Conservation (phyloP, 2,113 vertebrate genomes). For the Enhydra lutris region DNA sequence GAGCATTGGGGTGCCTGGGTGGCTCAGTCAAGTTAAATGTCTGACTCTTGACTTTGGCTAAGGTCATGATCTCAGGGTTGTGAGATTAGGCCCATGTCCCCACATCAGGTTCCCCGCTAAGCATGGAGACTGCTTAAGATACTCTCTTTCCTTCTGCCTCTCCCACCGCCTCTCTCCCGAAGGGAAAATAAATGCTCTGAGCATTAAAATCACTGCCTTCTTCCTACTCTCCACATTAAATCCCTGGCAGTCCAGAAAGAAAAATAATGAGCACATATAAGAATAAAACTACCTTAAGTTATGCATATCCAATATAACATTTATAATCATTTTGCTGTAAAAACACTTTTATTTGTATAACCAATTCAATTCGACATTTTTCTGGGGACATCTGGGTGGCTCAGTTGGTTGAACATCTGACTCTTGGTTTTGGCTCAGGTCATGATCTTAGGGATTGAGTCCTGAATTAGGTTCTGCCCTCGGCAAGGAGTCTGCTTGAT, state of each 20-base stretch:
- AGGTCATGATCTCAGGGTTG: neutral
- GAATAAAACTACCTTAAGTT: neutral
- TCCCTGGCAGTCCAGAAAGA: neutral
- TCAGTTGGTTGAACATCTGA: neutral
- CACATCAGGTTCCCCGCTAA: neutral
- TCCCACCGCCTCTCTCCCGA: neutral
- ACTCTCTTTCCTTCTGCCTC: neutral
- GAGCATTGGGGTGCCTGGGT: neutral
- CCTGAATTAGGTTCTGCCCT: neutral
- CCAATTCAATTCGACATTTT: neutral
- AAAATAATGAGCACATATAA: neutral
- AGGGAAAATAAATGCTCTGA: neutral
- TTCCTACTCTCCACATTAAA: neutral
- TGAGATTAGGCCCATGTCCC: neutral
- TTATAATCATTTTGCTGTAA: neutral
- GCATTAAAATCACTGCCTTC: neutral
- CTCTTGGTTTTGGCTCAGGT: neutral
- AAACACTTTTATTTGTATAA: neutral
- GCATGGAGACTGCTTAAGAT: neutral
- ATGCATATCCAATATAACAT: neutral
- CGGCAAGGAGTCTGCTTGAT: neutral
- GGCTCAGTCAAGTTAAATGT: neutral
- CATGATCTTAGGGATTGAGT: neutral
- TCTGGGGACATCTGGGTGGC: neutral
- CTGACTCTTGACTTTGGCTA: neutral